Conservation (phyloP, 2,888 invertebrate species). For the Diogma glabrata region DNA sequence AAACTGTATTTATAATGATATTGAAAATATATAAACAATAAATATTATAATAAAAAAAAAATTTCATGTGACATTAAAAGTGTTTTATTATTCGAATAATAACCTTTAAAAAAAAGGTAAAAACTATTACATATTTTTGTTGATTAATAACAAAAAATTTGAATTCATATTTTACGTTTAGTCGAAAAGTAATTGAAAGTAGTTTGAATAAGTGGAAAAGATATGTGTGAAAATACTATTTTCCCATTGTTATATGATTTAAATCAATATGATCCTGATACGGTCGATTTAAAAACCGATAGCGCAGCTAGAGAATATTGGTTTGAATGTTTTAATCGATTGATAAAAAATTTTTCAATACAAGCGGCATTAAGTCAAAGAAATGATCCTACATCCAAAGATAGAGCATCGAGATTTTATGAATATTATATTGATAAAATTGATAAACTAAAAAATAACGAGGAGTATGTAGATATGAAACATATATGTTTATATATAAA, state of each 20-base stretch:
- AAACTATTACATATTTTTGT: too few species aligned
- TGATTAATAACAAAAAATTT: too few species aligned
- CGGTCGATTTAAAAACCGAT: slow-evolving; percentile 78
- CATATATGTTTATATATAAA: not conserved
- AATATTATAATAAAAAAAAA: too few species aligned
- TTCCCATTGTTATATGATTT: slow-evolving; percentile 71
- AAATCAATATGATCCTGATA: slow-evolving; percentile 77
- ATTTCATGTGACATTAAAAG: too few species aligned
- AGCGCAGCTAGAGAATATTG: slow-evolving; percentile 81
- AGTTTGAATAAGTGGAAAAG: too few species aligned
- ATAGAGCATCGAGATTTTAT: slow-evolving; percentile 70
- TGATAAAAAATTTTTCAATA: slow-evolving; percentile 72
- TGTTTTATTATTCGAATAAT: too few species aligned
- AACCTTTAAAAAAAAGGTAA: too few species aligned
- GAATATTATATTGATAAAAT: slow-evolving; percentile 71
- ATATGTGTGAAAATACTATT: slow-evolving; percentile 40
- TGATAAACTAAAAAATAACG: slow-evolving; percentile 25
- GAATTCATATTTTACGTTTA: too few species aligned
- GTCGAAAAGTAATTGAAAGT: too few species aligned
- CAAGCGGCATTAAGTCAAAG: slow-evolving; percentile 72
- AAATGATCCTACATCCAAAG: slow-evolving; percentile 59
- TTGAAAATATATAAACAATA: too few species aligned
- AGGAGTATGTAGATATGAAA: slow-evolving; percentile 13
- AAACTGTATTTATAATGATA: too few species aligned
- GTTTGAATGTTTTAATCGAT: slow-evolving; percentile 80